Conservation (phyloP, 1,140 invertebrate genomes). For the Plectrocnemia conspersa region DNA sequence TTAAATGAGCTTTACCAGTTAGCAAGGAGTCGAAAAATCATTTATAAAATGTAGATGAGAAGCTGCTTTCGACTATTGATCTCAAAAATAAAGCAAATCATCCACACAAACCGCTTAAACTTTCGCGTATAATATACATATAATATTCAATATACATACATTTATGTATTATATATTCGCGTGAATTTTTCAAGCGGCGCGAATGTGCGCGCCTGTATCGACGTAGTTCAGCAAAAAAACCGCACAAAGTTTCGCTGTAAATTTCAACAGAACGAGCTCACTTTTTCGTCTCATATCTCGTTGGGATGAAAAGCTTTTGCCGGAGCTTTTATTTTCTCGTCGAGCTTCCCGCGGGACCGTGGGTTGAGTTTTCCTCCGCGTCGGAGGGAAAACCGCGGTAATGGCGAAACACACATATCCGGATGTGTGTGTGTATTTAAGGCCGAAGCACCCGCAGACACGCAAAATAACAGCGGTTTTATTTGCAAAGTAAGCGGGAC, state of each 20-base stretch:
- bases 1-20: no score
- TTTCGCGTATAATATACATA: no score
- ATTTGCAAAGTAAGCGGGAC: conserved; percentile 27
- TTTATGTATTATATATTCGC: no score
- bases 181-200: no score
- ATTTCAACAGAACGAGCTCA: conserved; percentile 2
- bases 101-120: no score
- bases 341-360: conserved; percentile 10
- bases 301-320: conserved; percentile 33
- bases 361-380: conserved; percentile 8
- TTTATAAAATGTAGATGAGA: no score
- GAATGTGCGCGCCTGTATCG: no score
- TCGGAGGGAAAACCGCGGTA: conserved; percentile 12
- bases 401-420: conserved; percentile 4
- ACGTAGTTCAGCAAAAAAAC: no score
- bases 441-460: conserved; percentile 15
- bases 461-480: conserved; percentile 35
- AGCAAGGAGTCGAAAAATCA: no score
- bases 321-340: conserved; percentile 13
- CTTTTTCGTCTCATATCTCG: conserved; percentile 21
- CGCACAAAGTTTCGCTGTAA: not conserved
- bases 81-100: no score
- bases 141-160: no score
- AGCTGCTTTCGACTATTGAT: no score
- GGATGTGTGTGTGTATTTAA: conserved; percentile 2